Base-by-base conservation (phyloP, 1,140 invertebrate species). In the Bombus superbus region DNA sequence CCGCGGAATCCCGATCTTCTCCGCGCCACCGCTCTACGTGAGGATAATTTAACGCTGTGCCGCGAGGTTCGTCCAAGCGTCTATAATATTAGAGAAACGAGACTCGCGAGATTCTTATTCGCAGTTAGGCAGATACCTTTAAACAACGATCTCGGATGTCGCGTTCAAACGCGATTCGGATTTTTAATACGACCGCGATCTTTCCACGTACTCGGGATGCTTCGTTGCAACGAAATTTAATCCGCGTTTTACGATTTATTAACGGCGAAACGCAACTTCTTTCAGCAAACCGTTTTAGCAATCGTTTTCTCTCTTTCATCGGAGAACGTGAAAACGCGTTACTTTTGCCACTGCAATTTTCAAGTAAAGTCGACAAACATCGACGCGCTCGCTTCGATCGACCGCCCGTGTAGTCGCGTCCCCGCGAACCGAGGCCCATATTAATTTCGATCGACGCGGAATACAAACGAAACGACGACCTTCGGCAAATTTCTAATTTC, bases 401-500 rank as follows among this genome's bases (percentile, higher is more conserved):
- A 28, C 28, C 57, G 57, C 57, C 57, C 4, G 47, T 22, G 47
- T 22, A 1, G 62, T 15, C n/a, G 28, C 28, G 35, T 59, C 32
- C 15, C 47, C 22, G 76, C 15, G 62, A 78, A 13, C 62, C 28
- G 35, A 18, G 77, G 18, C 38, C 77, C 77, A 79, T 47, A 68
- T 79, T 79, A 79, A 79, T 79, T 72, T 81, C 40, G 62, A 74
- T 22, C 59, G 44, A 0, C 42, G 32, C 32, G 15, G 81, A 68
- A 76, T 76, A 73, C 81, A 69, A 77, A 83, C 25, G 47, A 59
- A 18, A 13, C 68, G 28, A 4, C 75, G 82, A 84, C 82, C 82
- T 84, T 80, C 38, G 76, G 40, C 53, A 74, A 83, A 80, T 85
- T 85, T 85, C 76, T 85, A 85, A 80, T 85, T 85, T 85, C 75